Evolutionary conservation across 2,888 invertebrate species (phyloP).

Genomic region (Disparrhopalites patrizii): DNA sequence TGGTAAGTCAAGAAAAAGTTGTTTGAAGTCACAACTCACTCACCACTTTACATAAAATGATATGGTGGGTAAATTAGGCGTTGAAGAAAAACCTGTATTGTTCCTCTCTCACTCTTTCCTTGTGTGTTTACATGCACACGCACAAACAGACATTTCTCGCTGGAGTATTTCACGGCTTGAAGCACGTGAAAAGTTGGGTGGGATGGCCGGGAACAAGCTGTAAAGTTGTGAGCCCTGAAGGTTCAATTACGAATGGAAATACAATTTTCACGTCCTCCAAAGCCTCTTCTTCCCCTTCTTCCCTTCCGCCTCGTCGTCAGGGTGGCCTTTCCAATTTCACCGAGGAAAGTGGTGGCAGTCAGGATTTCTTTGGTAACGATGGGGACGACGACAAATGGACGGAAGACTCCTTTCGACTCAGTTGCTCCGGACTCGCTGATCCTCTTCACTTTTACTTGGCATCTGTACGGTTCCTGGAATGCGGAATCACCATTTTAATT

Average conservation of each 20-base stretch:
- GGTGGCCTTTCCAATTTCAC: neutral
- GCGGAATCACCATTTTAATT: conserved; percentile 16
- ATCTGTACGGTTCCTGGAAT: conserved; percentile 19
- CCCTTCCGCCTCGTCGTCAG: neutral
- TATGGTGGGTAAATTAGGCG: too few relatives aligned
- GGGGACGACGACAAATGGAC: neutral
- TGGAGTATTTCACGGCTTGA: conserved; percentile 26
- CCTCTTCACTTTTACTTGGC: conserved; percentile 29
- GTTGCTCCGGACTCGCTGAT: conserved; percentile 25
- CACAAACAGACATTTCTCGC: conserved; percentile 21
- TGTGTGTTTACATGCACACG: too few relatives aligned
- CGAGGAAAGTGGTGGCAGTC: neutral
- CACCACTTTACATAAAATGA: too few relatives aligned
- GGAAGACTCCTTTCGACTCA: neutral
- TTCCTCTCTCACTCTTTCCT: too few relatives aligned
- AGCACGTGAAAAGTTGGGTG: conserved; percentile 15
- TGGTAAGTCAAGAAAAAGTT: too few relatives aligned
- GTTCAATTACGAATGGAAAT: neutral
- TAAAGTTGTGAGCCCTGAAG: neutral
- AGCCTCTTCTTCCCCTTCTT: too few relatives aligned
- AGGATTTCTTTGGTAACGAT: neutral
- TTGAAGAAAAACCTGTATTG: too few relatives aligned
- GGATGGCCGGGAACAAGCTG: neutral
- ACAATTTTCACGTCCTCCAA: neutral
- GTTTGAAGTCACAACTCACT: too few relatives aligned